Percentiles rank a stretch among this genome's conserved stretches.
These are phyloP conservation scores for Paralinhomoeus sp. DNA, from an alignment of 2,888 invertebrate genomes.

Conservation along the genomic window DNA sequence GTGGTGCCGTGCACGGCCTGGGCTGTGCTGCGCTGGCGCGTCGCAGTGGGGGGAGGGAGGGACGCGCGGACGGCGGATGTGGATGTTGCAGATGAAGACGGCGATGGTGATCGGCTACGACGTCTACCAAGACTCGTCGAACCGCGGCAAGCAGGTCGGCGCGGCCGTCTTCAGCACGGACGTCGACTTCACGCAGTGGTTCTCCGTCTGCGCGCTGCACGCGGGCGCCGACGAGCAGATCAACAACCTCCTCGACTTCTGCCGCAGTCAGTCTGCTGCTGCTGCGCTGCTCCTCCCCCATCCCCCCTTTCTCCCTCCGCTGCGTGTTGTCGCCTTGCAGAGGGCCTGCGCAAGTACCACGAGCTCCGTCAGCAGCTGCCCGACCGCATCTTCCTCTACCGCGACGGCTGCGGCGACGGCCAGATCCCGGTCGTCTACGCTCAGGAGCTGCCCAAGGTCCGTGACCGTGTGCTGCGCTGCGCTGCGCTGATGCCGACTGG, in stretches of 20 bases:
- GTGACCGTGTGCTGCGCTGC: too few species aligned
- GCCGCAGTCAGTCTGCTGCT: too few species aligned
- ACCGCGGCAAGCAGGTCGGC: constrained; percentile 45
- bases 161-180: constrained; percentile 60
- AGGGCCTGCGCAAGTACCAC: constrained; percentile 44
- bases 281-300: too few species aligned
- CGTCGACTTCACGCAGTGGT: constrained; percentile 44
- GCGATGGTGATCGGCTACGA: constrained; percentile 62
- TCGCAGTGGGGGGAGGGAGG: too few species aligned
- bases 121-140: constrained; percentile 56
- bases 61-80: too few species aligned
- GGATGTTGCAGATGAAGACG: constrained; percentile 7
- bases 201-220: constrained; percentile 48
- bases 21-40: too few species aligned
- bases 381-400: constrained; percentile 55
- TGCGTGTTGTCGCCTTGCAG: constrained; percentile 30
- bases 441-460: constrained; percentile 44
- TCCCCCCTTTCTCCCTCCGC: neutral
- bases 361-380: constrained; percentile 44
- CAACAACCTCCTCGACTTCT: constrained; percentile 38
- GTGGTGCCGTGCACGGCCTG: too few species aligned
- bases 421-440: constrained; percentile 47
- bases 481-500: too few species aligned
- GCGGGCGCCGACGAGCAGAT: constrained; percentile 50
- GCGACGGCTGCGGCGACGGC: constrained; percentile 83